Base-by-base conservation (phyloP, 2,113 vertebrate genomes). In the Montifringilla adamsi region DNA sequence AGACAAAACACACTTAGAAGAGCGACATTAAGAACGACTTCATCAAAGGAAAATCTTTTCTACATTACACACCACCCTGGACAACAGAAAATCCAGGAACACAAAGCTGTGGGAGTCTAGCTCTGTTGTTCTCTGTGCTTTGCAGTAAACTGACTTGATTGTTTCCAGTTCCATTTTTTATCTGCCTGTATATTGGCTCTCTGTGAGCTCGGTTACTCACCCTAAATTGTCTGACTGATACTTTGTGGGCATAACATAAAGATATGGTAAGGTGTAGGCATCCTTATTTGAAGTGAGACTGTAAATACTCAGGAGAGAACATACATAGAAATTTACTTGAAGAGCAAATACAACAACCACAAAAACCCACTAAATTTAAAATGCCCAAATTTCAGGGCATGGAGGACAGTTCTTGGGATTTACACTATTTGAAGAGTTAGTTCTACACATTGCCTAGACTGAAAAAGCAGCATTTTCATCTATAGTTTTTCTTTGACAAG, bases 301-400 rank as follows among this genome's bases (percentile, higher is more conserved):
- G 15, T 30, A 52, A 79, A 82, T 59, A 78, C 6, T 24, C 37
- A 39, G n/a, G 15, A 76, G 19, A 52, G 8, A 35, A 14, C 37
- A 33, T 46, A 55, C n/a, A 26, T 59, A 68, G 52, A 67, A 76
- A 11, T 39, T 15, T 47, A 56, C 0, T 0, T 44, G 37, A 86
- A 73, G 7, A 60, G 13, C n/a, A 84, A 76, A 62, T 49, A 5
- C 8, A 63, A 43, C 3, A 7, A 74, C 3, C 41, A 55, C 3
- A 6, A 64, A 39, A 55, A 58, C 21, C 0, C 0, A 62, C 33
- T 14, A 8, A 70, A n/a, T 89, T 84, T 41, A 58, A 94, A 82
- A 75, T 46, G 5, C 1, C 17, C 0, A 0, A 74, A 33, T 41
- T 13, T 84, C 8, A 23, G 18, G 24, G 6, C 31, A 16, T 23